A percentile compares a stretch with the other conserved stretches of the same genome.
Conservation (phyloP, 2,888 invertebrate genomes). For the Apocheima hispidaria region DNA sequence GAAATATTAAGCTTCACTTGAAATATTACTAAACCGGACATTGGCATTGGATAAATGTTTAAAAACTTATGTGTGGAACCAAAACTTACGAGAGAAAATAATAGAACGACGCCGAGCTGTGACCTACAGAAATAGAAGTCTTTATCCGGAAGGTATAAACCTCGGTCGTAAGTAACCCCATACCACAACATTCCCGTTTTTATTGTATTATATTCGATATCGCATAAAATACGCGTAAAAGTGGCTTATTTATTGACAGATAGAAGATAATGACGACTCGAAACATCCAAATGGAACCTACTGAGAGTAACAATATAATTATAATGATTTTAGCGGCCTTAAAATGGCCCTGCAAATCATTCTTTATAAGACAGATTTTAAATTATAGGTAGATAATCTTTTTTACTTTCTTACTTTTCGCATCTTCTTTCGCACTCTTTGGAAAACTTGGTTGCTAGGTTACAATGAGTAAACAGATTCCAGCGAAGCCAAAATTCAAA, state of each 20-base stretch:
- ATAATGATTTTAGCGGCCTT: not conserved
- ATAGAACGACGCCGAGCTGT: conserved; percentile 3
- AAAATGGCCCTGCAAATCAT: not conserved
- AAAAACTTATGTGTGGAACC: too few species aligned
- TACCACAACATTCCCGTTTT: conserved; percentile 28
- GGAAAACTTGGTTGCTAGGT: too few species aligned
- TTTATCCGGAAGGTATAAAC: conserved; percentile 31
- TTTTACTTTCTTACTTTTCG: too few species aligned
- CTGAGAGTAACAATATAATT: conserved; percentile 5
- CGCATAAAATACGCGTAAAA: conserved; percentile 31
- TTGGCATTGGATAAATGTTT: too few species aligned
- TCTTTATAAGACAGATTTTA: too few species aligned
- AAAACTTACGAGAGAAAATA: too few species aligned
- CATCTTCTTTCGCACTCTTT: too few species aligned
- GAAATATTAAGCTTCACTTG: too few species aligned
- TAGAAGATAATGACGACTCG: conserved; percentile 19
- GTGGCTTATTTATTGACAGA: conserved; percentile 28
- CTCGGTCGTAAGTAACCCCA: conserved; percentile 21
- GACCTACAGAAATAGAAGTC: conserved; percentile 14
- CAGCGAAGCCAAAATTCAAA: too few species aligned
- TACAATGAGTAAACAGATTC: too few species aligned
- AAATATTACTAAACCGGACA: too few species aligned
- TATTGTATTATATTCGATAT: conserved; percentile 34
- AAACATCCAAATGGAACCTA: conserved; percentile 7
- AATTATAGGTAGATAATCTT: too few species aligned